These are phyloP conservation scores for Polyommatus iphigenia DNA, from an alignment of 2,888 invertebrate species.

Conservation along the genomic window DNA sequence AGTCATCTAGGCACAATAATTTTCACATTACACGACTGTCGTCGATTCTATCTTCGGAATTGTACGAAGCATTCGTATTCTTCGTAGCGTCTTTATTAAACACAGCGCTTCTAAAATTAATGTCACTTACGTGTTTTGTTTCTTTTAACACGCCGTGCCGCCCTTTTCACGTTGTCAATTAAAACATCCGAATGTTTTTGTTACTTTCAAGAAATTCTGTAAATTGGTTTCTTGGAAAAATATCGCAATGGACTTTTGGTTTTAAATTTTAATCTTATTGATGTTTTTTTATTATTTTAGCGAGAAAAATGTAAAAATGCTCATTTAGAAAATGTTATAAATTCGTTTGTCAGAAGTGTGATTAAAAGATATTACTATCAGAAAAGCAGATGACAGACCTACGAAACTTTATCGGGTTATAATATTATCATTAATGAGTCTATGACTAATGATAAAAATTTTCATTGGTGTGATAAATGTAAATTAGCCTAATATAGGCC, in stretches of 20 bases:
- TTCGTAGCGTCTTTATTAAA: background rate
- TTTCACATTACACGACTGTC: background rate
- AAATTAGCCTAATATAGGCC: no score
- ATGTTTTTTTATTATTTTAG: background rate
- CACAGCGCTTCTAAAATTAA: slow-evolving; percentile 6
- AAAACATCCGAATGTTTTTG: background rate
- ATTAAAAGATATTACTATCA: no score
- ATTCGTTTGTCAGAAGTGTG: background rate
- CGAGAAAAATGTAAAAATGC: background rate
- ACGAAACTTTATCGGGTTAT: no score
- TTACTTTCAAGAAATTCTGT: background rate
- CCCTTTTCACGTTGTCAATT: slow-evolving; percentile 29
- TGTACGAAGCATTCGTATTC: background rate
- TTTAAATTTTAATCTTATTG: background rate
- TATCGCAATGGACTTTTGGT: background rate
- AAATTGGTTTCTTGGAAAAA: slow-evolving; percentile 1
- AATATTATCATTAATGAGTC: no score
- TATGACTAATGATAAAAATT: no score
- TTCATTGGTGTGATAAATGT: no score
- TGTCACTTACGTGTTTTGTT: slow-evolving; percentile 21
- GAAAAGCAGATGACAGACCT: no score
- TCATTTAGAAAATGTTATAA: background rate
- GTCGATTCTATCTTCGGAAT: background rate
- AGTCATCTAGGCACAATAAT: slow-evolving; percentile 1
- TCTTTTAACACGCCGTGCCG: slow-evolving; percentile 6